These are phyloP conservation scores for Pammene aurita DNA, from an alignment of 2,888 invertebrate genomes.

Conservation along the genomic window DNA sequence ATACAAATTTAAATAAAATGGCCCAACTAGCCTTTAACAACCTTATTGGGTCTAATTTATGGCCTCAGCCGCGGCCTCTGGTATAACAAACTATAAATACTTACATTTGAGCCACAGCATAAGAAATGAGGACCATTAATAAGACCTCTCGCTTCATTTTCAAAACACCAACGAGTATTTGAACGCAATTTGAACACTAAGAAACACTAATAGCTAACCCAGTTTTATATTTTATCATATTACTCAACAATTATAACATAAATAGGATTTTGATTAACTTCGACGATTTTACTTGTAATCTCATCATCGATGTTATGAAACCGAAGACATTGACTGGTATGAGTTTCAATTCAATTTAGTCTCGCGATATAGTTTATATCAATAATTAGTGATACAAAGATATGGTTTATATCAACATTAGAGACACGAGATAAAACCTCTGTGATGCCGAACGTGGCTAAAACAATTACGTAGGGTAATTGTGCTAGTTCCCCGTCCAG, in stretches of 20 bases:
- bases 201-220: too few species aligned
- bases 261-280: too few species aligned
- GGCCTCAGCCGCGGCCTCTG: too few species aligned
- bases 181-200: too few species aligned
- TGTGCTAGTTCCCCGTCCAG: not conserved
- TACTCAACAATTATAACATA: too few species aligned
- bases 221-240: too few species aligned
- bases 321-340: not conserved
- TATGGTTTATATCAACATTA: conserved; percentile 2
- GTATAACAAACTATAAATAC: not conserved
- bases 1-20: too few species aligned
- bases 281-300: not conserved
- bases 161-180: not conserved
- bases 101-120: conserved; percentile 1
- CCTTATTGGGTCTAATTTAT: too few species aligned
- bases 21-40: too few species aligned
- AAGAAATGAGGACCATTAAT: not conserved
- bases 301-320: conserved; percentile 1
- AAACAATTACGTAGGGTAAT: not conserved
- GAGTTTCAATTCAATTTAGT: not conserved
- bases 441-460: too few species aligned
- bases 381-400: too few species aligned
- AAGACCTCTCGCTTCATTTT: conserved; percentile 15
- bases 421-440: not conserved
- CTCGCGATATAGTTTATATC: not conserved